Evolutionary conservation across 2,888 invertebrate species (phyloP), one percentile per base, ranked within the genome.

Genomic region (Diaprepes abbreviatus): DNA sequence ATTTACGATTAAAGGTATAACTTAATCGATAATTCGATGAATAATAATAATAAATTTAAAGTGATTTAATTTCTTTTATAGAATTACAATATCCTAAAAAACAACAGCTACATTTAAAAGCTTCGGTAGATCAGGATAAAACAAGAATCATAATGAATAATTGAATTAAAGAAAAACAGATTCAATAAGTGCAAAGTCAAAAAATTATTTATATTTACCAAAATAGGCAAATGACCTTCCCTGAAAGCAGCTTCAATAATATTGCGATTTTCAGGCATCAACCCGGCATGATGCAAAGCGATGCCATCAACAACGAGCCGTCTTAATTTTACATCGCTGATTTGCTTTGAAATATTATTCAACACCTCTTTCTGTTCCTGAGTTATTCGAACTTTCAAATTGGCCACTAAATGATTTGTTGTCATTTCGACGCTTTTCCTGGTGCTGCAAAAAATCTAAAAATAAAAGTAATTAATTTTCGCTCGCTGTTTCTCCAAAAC

Each of bases 271-370:
- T 89, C 87, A 4, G 84, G 84, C 19, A 89, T 84, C 79, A 94
- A 83, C 0, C 94, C 94, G 7, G 93, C 94, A 84, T 94, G 94
- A 79, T 94, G 94, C 77, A 88, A 91, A 0, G 91, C 93, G 10
- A 94, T 88, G 0, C 94, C 94, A 70, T 85, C 84, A 70, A 87
- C 74, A 2, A 92, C 81, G 67, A 88, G 80, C 5, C 86, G 86
- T 84, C 81, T 79, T 1, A 85, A 73, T 76, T 83, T 84, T 2
- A 31, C 35, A 67, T 85, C 84, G 4, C 73, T 63, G 6, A 85
- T 74, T 1, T 76, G 74, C 38, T 80, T 77, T 2, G 85, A 81
- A 14, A 82, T 79, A 33, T 82, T 78, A 3, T 79, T 79, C 12
- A 92, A 80, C 54, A 84, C 84, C 6, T 86, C 83, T 76, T 85